A percentile compares a stretch with the other conserved stretches of the same genome.
Evolutionary conservation across 2,113 vertebrate species (phyloP).

Genomic region (Sigmodon hispidus): DNA sequence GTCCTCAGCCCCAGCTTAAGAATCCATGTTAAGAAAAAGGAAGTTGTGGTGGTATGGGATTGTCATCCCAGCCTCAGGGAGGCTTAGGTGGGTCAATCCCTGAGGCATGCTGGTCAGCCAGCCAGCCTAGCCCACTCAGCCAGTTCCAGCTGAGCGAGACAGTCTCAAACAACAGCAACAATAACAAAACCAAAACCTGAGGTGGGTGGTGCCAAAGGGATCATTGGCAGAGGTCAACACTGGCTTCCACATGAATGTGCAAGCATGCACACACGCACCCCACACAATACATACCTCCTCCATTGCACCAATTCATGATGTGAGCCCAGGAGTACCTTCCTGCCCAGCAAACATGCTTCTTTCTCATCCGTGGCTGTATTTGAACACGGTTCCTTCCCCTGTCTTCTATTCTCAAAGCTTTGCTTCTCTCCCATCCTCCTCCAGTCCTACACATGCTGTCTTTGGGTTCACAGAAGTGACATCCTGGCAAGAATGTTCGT

Average conservation of each 20-base stretch:
- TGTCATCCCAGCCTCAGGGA: too few relatives aligned
- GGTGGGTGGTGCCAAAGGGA: not conserved
- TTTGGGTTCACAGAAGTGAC: not conserved
- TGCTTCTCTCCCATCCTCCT: not conserved
- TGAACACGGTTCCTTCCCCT: accelerated
- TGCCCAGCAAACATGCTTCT: not conserved
- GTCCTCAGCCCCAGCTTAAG: not conserved
- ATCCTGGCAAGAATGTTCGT: not conserved
- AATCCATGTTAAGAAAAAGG: not conserved
- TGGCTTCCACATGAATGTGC: not conserved
- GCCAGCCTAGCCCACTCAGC: not conserved
- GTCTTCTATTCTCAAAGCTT: not conserved
- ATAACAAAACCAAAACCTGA: not conserved
- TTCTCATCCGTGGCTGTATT: not conserved
- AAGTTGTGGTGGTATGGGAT: not conserved
- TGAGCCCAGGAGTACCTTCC: not conserved
- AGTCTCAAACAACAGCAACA: not conserved
- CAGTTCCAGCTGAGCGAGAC: not conserved
- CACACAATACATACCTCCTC: too few relatives aligned
- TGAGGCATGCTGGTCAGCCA: not conserved
- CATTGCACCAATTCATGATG: not conserved
- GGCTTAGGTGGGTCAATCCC: not conserved
- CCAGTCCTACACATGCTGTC: not conserved
- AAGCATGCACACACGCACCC: not conserved
- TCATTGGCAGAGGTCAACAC: not conserved